These are phyloP conservation scores for Amphibalanus amphitrite DNA, from an alignment of 1,140 invertebrate species.

Conservation along the genomic window DNA sequence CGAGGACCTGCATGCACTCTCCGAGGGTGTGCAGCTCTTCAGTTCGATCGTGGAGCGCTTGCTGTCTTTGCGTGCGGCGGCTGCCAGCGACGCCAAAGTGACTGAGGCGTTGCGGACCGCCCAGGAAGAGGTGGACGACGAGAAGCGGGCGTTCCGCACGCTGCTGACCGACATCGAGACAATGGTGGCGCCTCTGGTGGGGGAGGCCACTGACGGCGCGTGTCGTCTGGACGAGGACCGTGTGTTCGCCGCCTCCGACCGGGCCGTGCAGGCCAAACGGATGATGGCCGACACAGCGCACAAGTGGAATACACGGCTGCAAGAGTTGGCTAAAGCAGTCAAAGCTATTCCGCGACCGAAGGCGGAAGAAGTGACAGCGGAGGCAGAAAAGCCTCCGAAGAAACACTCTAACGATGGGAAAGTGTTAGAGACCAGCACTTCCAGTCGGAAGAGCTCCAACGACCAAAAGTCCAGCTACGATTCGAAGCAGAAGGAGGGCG, in stretches of 20 bases:
- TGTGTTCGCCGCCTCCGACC: not conserved
- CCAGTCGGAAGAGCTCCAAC: not conserved
- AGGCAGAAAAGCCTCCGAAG: not conserved
- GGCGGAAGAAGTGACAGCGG: not conserved
- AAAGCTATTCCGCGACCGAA: not conserved
- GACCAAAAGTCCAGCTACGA: not conserved
- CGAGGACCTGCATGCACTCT: not conserved
- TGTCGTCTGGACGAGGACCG: not conserved
- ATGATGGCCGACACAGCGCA: not conserved
- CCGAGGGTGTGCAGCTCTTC: not conserved
- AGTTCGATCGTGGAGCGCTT: not conserved
- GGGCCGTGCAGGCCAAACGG: not conserved
- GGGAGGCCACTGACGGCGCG: no score
- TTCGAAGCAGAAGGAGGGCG: not conserved
- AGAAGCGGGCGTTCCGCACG: not conserved
- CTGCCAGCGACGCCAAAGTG: not conserved
- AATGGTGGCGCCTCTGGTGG: not conserved
- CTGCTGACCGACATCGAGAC: not conserved
- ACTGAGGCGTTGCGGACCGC: not conserved
- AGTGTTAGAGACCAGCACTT: not conserved
- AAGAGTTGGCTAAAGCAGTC: not conserved
- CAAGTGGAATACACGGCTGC: not conserved
- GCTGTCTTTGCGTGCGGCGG: not conserved
- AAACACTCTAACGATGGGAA: not conserved
- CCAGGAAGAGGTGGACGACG: not conserved